Evolutionary conservation across 2,888 invertebrate species (phyloP), one percentile per base, ranked within the genome.

Genomic region (Megamerina dolium): DNA sequence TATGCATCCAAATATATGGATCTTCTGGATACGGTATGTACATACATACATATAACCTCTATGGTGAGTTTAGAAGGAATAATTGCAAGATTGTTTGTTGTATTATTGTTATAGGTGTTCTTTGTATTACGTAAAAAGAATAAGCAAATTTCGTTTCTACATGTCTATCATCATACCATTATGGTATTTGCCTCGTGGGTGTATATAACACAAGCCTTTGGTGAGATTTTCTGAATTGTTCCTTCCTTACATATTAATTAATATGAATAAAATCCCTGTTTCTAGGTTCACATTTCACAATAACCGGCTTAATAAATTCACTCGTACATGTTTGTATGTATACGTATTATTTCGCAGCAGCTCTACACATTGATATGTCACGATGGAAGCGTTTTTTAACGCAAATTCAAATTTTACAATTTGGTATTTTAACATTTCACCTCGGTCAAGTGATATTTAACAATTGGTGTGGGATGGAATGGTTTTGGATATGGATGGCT

Each of bases 291-390:
- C 82, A 83, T 56, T 78, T 78, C 1, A 76, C 82, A 5, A 74
- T 79, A 53, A 72, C 83, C 19, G 84, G 85, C 2, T 63, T 81
- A 4, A 64, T 87, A 34, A 90, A 90, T 63, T 74, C 77, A 0
- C 79, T 85, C 47, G 85, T 90, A 1, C 90, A 90, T 59, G 63
- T 80, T 2, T 66, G 87, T 23, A 89, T 90, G 89, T 90, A 90
- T 62, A 70, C 74, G 1, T 86, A 90, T 65, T 54, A 90, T 63
- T 75, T 87, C 12, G 57, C 85, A 48, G 78, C 86, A 0, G 84
- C 87, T 1, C 82, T 21, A 4, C 12, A 32, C 6, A 77, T 82
- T 60, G 83, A 83, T 58, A 73, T 81, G 45, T 82, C 80, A 39
- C 65, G 82, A 1, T 85, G 85, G 83, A 90, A 90, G 64, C 86